phyloP scores from a whole-genome alignment of 2,797 vertebrate species.

The Borostomias antarcticus region DNA sequence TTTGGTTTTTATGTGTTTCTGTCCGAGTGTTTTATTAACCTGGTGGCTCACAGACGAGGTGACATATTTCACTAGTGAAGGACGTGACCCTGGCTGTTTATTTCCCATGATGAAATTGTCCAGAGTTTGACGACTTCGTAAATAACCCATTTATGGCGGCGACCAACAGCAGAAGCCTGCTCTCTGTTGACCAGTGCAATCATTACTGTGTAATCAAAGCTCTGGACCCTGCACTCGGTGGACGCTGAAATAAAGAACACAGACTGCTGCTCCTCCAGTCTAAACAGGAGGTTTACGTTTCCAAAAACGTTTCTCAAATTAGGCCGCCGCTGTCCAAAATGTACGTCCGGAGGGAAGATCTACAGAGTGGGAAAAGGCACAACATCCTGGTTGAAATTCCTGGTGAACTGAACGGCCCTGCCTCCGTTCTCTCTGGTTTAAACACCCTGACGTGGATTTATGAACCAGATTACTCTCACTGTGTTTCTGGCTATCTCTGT shows the following conservation, averaged over 20 bases:
- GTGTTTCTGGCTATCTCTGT: conserved; percentile 6
- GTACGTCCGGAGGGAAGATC: not conserved
- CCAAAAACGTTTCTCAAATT: not conserved
- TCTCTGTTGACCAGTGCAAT: conserved; percentile 57
- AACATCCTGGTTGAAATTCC: not conserved
- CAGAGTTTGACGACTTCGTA: conserved; percentile 81
- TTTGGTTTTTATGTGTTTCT: conserved; percentile 73
- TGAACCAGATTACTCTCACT: not conserved
- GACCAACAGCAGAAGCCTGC: conserved; percentile 38
- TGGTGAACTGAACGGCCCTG: not conserved
- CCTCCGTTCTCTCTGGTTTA: not conserved
- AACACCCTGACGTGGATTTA: not conserved
- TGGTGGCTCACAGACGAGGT: conserved; percentile 64
- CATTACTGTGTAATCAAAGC: conserved; percentile 61
- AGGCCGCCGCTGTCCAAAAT: not conserved
- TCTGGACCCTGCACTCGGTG: conserved; percentile 31
- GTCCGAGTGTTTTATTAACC: conserved; percentile 75
- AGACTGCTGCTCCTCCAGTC: conserved; percentile 4
- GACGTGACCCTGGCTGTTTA: conserved; percentile 87
- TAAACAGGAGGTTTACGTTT: too few relatives aligned
- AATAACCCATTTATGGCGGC: conserved; percentile 80
- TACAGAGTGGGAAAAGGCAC: not conserved
- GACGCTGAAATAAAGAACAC: conserved; percentile 15
- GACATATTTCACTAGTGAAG: conserved; percentile 84
- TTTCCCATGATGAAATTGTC: conserved; percentile 84